phyloP scores from a whole-genome alignment of 2,113 vertebrate genomes.

The Clarias magur region DNA sequence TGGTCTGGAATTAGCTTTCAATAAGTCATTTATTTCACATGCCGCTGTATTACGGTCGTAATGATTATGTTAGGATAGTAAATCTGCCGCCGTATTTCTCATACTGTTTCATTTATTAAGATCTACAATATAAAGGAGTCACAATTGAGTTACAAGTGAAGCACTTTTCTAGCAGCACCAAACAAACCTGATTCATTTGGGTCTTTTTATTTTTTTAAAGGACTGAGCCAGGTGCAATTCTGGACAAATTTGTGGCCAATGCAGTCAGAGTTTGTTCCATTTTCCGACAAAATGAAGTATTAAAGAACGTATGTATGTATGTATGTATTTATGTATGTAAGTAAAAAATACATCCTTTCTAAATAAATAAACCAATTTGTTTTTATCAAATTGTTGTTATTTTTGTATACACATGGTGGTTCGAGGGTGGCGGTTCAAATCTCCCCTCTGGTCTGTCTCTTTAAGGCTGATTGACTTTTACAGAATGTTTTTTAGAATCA shows the following conservation, averaged over 20 bases:
- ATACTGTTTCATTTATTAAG: not conserved
- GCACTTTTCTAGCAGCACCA: not conserved
- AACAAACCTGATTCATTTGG: not conserved
- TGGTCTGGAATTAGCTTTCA: conserved; percentile 22
- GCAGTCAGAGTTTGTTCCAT: not conserved
- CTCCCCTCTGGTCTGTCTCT: no score
- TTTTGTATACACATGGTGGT: no score
- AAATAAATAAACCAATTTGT: no score
- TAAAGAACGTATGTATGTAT: not conserved
- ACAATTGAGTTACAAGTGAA: not conserved
- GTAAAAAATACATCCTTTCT: not conserved
- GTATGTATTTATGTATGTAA: no score
- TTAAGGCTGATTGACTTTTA: no score
- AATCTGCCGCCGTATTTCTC: not conserved
- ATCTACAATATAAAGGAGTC: not conserved
- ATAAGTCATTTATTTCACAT: not conserved
- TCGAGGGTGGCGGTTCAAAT: no score
- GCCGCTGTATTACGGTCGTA: not conserved
- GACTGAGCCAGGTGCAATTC: not conserved
- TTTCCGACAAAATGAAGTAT: not conserved
- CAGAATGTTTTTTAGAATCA: not conserved
- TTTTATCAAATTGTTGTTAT: no score
- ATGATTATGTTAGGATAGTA: conserved; percentile 10
- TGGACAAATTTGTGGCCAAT: not conserved
- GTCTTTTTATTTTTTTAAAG: not conserved